These are phyloP conservation scores for Lagodon rhomboides DNA, from an alignment of 2,797 vertebrate genomes.

Conservation along the genomic window DNA sequence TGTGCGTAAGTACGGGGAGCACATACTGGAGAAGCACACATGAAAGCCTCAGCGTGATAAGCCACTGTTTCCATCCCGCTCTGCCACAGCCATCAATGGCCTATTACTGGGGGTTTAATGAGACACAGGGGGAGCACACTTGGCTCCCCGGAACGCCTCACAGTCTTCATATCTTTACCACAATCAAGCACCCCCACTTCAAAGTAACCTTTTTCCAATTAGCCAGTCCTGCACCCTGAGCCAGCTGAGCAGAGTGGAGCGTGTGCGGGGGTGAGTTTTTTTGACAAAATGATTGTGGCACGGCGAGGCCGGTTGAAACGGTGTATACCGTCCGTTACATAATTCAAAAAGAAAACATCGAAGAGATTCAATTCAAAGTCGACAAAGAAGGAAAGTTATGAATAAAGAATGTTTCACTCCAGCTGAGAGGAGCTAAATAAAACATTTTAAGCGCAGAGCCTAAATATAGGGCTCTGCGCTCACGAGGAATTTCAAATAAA, in stretches of 20 bases:
- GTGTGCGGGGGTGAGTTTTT: neutral
- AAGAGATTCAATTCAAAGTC: conserved; percentile 31
- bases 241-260: conserved; percentile 47
- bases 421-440: conserved; percentile 42
- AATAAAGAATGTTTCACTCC: conserved; percentile 43
- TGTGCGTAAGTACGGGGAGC: conserved; percentile 52
- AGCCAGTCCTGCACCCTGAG: conserved; percentile 50
- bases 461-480: conserved; percentile 31
- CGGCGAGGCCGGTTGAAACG: neutral
- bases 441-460: conserved; percentile 27
- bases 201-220: conserved; percentile 76
- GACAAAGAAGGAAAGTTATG: conserved; percentile 34
- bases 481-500: conserved; percentile 30
- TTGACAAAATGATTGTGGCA: conserved; percentile 46
- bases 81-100: conserved; percentile 67
- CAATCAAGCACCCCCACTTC: conserved; percentile 69
- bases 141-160: conserved; percentile 54
- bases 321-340: conserved; percentile 18
- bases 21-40: conserved; percentile 68
- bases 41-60: conserved; percentile 75
- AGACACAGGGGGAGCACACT: conserved; percentile 70
- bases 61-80: conserved; percentile 67
- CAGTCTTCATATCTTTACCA: conserved; percentile 61
- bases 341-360: conserved; percentile 18
- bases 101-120: conserved; percentile 75